A percentile compares a stretch with the other conserved stretches of the same genome.
These are phyloP conservation scores for Endotricha flammealis DNA, from an alignment of 2,888 invertebrate species.

Conservation along the genomic window DNA sequence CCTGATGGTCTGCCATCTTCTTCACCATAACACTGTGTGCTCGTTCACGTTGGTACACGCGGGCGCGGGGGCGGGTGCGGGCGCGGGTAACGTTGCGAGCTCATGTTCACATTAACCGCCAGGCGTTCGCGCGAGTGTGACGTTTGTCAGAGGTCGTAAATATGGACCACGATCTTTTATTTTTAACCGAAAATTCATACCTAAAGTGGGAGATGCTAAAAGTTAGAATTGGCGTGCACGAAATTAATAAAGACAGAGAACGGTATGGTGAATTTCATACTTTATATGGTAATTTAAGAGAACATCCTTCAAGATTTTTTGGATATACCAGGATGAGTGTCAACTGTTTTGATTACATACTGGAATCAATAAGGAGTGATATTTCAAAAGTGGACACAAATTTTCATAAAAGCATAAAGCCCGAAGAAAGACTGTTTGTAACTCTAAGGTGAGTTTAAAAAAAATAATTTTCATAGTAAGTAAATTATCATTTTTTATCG, in stretches of 20 bases:
- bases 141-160: conserved; percentile 13
- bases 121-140: conserved; percentile 22
- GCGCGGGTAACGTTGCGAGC: conserved; percentile 10
- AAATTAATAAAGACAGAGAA: too few species aligned
- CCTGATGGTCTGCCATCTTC: too few species aligned
- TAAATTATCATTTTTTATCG: conserved; percentile 9
- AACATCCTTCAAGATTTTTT: conserved; percentile 23
- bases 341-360: conserved; percentile 16
- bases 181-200: conserved; percentile 20
- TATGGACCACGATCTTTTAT: conserved; percentile 22
- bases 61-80: too few species aligned
- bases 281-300: conserved; percentile 24
- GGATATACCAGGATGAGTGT: conserved; percentile 11
- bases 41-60: conserved; percentile 12
- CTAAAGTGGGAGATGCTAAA: conserved; percentile 25
- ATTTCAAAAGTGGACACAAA: conserved; percentile 15
- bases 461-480: too few species aligned
- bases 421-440: conserved; percentile 8
- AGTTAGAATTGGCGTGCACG: conserved; percentile 24
- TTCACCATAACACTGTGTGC: too few species aligned
- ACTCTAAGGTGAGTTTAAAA: conserved; percentile 12
- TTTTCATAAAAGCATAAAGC: conserved; percentile 14
- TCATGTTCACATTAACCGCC: conserved; percentile 19
- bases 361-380: conserved; percentile 15
- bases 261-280: conserved; percentile 24